These are phyloP conservation scores for Fulmarus glacialis DNA, from an alignment of 2,113 vertebrate genomes.

Conservation along the genomic window DNA sequence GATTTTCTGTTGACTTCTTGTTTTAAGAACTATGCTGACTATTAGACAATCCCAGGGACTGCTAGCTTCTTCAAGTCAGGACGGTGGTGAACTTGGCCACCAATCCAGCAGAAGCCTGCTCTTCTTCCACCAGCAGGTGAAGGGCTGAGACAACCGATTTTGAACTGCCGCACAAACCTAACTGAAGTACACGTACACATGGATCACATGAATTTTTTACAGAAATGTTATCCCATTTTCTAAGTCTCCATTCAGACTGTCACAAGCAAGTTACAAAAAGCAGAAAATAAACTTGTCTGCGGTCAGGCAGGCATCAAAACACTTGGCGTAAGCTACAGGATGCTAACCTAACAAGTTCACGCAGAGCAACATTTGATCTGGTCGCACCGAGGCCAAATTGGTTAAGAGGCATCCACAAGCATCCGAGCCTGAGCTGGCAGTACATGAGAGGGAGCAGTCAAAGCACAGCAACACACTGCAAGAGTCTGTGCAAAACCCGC, in stretches of 20 bases:
- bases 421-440: neutral
- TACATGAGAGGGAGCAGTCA: neutral
- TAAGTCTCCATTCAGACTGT: neutral
- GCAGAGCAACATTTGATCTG: neutral
- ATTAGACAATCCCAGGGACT: neutral
- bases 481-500: neutral
- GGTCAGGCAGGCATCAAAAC: neutral
- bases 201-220: accelerated
- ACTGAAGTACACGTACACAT: neutral
- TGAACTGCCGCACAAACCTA: neutral
- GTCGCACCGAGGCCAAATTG: neutral
- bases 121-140: neutral
- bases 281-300: neutral
- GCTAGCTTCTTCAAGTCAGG: neutral
- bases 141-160: neutral
- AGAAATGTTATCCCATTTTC: neutral
- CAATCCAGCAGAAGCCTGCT: neutral
- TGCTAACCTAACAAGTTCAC: neutral
- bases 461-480: neutral
- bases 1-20: neutral
- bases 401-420: neutral
- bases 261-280: neutral
- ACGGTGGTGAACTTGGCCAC: neutral
- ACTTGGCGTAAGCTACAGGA: neutral
- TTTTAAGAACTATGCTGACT: neutral